Evolutionary conservation across 2,888 invertebrate species (phyloP).

Genomic region (Tethea ocularis): DNA sequence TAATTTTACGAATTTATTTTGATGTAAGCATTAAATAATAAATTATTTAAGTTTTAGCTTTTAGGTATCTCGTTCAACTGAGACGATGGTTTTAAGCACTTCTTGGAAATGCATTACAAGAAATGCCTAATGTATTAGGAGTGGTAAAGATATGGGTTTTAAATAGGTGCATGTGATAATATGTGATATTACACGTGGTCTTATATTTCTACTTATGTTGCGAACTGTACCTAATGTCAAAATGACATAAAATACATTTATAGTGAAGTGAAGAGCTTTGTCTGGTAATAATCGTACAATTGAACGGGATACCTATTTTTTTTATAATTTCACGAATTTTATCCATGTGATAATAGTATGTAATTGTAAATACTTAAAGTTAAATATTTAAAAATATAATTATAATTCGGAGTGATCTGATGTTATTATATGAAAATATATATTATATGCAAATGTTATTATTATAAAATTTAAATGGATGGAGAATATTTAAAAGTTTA

Average conservation of each 20-base stretch:
- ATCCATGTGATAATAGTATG: constrained; percentile 43
- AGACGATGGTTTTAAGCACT: background rate
- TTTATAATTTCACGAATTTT: constrained; percentile 14
- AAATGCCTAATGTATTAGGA: too few relatives aligned
- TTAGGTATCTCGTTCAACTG: background rate
- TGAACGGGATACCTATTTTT: background rate
- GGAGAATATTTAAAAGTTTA: background rate
- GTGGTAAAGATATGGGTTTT: too few relatives aligned
- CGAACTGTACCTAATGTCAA: too few relatives aligned
- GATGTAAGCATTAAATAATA: background rate
- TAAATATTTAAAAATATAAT: background rate
- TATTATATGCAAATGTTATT: background rate
- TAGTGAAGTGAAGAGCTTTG: too few relatives aligned
- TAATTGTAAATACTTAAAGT: constrained; percentile 27
- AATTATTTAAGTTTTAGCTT: background rate
- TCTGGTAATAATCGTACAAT: background rate
- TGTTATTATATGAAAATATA: background rate
- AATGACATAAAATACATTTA: too few relatives aligned
- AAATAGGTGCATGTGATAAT: too few relatives aligned
- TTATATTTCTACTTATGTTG: too few relatives aligned
- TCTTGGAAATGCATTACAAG: too few relatives aligned
- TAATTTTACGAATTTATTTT: background rate
- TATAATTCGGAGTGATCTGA: background rate
- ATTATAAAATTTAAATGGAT: too few relatives aligned
- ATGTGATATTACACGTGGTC: too few relatives aligned